Evolutionary conservation across 2,797 vertebrate genomes (phyloP), one percentile per base, ranked within the genome.

Genomic region (Hypotaenidia okinawae): DNA sequence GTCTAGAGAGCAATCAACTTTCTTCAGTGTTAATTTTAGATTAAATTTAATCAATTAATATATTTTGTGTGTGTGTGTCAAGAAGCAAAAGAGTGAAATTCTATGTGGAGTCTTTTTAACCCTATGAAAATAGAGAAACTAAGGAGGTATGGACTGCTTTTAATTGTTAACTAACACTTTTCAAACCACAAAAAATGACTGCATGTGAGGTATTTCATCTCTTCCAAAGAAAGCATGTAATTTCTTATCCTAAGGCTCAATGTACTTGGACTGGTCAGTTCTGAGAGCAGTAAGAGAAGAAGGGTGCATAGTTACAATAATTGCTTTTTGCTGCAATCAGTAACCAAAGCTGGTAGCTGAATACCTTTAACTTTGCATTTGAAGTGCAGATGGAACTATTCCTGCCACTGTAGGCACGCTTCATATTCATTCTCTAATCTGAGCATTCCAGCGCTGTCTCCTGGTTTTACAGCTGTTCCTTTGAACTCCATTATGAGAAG

Each of bases 21-120:
- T 68, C 37, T 84, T 69, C 67, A 62, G 62, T 39, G 61, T 70
- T 23, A 85, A 95, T 90, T 95, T 95, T 78, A 90, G 75, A 89
- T 88, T 91, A 41, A 84, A 95, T 95, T 93, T 88, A 80, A 93
- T 93, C 64, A 85, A 68, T 89, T 89, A 87, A 83, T 63, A 81
- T 35, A 13, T 47, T 35, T 35, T 41, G 24, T 47, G 74, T 72
- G 57, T 47, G 74, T 72, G 57, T 51, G 0, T 49, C 54, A 57
- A 72, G 75, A 21, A 78, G n/a, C 37, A 67, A 18, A 37, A 23
- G 43, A 92, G 23, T 2, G 5, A 67, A 89, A 63, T 95, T 95
- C 81, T 41, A 27, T 16, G 6, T 72, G 72, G n/a, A 41, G 76
- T 73, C 25, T 66, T 91, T 91, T 78, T 16, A 62, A 51, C 49